Conservation (phyloP, 2,888 invertebrate species). For the Tortrix viridana region DNA sequence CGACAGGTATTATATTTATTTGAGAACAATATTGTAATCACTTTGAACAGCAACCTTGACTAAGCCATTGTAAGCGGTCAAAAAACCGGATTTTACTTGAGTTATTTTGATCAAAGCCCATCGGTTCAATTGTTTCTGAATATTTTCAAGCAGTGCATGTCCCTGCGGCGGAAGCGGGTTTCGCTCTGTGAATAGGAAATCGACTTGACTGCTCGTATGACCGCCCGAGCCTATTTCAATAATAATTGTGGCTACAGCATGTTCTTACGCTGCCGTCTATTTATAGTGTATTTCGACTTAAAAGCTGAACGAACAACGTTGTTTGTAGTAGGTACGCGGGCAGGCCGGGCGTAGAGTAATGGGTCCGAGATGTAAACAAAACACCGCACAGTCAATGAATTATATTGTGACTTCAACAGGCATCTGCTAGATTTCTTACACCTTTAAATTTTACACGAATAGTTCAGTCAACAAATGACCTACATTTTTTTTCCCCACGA, state of each 20-base stretch:
- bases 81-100: constrained; percentile 37
- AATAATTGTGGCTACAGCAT: constrained; percentile 29
- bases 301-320: constrained; percentile 36
- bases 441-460: neutral
- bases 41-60: constrained; percentile 24
- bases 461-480: too few species aligned
- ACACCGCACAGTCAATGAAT: constrained; percentile 36
- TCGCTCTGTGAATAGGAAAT: constrained; percentile 67
- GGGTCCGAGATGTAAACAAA: constrained; percentile 38
- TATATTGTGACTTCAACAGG: constrained; percentile 24
- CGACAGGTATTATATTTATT: constrained; percentile 10
- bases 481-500: too few species aligned
- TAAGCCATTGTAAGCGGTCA: constrained; percentile 29
- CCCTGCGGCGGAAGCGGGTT: constrained; percentile 67
- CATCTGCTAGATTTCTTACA: constrained; percentile 25
- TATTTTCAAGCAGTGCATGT: constrained; percentile 74
- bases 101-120: constrained; percentile 53
- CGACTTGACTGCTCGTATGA: constrained; percentile 51
- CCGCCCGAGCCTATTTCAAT: constrained; percentile 36
- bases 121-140: constrained; percentile 54
- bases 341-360: constrained; percentile 31
- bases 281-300: constrained; percentile 35
- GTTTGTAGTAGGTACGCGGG: constrained; percentile 21
- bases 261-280: constrained; percentile 29
- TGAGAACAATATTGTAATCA: neutral